Percentiles rank a stretch among this genome's conserved stretches.
Evolutionary conservation across 2,888 invertebrate species (phyloP).

Genomic region (Synergus japonicus): DNA sequence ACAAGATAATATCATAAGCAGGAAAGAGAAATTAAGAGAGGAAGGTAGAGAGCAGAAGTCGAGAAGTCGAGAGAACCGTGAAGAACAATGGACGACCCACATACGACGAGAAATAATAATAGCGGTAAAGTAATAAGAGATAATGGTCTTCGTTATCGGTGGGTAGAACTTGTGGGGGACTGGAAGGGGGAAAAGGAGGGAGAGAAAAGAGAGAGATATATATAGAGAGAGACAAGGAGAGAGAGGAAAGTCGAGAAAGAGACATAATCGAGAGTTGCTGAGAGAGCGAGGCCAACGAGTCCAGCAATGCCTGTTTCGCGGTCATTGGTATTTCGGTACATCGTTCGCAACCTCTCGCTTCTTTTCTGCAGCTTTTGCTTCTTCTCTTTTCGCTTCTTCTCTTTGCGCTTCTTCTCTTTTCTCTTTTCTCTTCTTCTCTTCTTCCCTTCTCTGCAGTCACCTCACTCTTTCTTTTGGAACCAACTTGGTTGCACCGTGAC

Average conservation of each 20-base stretch:
- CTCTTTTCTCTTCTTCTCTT: background rate
- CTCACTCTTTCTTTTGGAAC: constrained; percentile 2
- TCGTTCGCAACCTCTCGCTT: constrained; percentile 32
- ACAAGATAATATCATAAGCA: constrained; percentile 11
- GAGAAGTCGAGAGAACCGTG: constrained; percentile 45
- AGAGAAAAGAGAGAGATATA: constrained; percentile 29
- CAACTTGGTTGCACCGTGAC: constrained; percentile 28
- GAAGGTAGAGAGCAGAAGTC: constrained; percentile 33
- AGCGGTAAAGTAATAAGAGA: constrained; percentile 61
- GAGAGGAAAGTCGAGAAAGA: background rate
- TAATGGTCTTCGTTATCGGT: constrained; percentile 62
- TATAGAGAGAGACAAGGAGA: constrained; percentile 1
- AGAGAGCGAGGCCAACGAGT: constrained; percentile 37
- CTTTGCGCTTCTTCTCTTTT: background rate
- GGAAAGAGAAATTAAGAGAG: constrained; percentile 23
- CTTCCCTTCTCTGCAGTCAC: background rate
- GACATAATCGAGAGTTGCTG: constrained; percentile 4
- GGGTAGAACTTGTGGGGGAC: background rate
- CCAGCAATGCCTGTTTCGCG: constrained; percentile 37
- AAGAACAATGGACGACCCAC: constrained; percentile 56
- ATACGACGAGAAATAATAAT: constrained; percentile 59
- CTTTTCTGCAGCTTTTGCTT: constrained; percentile 31
- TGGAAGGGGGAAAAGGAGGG: background rate
- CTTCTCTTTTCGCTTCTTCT: background rate
- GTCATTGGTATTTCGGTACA: constrained; percentile 39